Base-by-base conservation (phyloP, 2,113 vertebrate genomes). In the Pygoscelis adeliae region DNA sequence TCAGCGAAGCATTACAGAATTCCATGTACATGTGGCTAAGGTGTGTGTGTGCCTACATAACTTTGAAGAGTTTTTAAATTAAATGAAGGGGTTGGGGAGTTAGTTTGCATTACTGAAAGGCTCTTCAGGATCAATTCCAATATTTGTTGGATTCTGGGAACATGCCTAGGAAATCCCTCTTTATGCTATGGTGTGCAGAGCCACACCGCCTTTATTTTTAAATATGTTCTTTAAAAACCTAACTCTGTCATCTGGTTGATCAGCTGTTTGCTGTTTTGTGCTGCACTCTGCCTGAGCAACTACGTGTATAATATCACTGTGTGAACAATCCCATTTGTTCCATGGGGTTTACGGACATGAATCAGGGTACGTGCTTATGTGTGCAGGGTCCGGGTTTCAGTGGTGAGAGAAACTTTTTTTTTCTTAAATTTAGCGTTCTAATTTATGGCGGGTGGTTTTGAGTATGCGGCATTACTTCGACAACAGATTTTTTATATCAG, bases 21-120 rank as follows among this genome's bases (percentile, higher is more conserved):
- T 93, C 84, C 89, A 81, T 17, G 18, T 95, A 38, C 84, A 95
- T 95, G 62, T 96, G 96, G 93, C 78, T 78, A 85, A 97, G 94
- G 91, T 94, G 84, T 95, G 90, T 50, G 72, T 2, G 0, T 0
- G 26, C 50, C 63, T 83, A 14, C 62, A 15, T n/a, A 71, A 91
- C 65, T 96, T 92, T 40, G 84, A 90, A 83, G 61, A 83, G 65
- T 42, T 93, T 94, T 88, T 61, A 87, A 90, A 59, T 56, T 9
- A 85, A 88, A 55, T 50, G 23, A 83, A 96, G 50, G 27, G 34
- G 5, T 69, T 86, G 76, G 40, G 67, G 84, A 83, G 66, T 81
- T 88, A 63, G 65, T 79, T 91, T 94, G 44, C 66, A 47, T 80
- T 90, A 26, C 62, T 53, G 50, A 92, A 95, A 74, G 74, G 13